Percentiles rank a stretch among this genome's conserved stretches.
Conservation (phyloP, 2,888 invertebrate genomes). For the Steinernema carpocapsae region DNA sequence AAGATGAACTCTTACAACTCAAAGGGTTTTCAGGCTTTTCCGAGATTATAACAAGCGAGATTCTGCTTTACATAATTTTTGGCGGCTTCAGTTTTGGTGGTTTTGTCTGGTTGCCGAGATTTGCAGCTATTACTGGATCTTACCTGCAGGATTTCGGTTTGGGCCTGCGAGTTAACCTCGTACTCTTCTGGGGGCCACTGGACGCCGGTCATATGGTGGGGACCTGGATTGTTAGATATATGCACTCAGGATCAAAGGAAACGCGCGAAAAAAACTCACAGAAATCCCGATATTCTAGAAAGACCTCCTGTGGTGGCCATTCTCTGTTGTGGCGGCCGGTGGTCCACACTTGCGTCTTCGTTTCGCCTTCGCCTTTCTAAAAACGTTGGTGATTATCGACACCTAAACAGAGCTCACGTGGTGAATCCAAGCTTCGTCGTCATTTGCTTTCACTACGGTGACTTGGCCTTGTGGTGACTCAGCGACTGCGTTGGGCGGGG, state of each 20-base stretch:
- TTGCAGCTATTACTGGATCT: too few species aligned
- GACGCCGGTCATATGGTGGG: conserved; percentile 56
- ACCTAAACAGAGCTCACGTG: conserved; percentile 43
- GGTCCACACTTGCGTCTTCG: conserved; percentile 14
- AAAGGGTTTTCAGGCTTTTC: too few species aligned
- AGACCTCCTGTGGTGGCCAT: conserved; percentile 62
- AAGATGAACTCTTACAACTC: too few species aligned
- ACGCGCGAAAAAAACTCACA: neutral
- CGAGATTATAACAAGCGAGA: too few species aligned
- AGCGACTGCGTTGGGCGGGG: conserved; percentile 52
- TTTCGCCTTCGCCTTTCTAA: conserved; percentile 33
- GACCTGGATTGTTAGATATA: conserved; percentile 41
- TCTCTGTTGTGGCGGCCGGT: conserved; percentile 46
- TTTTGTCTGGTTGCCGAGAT: too few species aligned
- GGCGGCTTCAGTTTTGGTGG: too few species aligned
- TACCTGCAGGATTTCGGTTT: conserved; percentile 54
- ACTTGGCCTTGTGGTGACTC: too few species aligned
- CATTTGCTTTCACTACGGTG: conserved; percentile 48
- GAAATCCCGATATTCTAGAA: conserved; percentile 3
- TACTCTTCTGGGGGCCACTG: conserved; percentile 67
- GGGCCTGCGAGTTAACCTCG: conserved; percentile 58
- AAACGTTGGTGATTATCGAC: conserved; percentile 4
- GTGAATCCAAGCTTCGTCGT: conserved; percentile 64
- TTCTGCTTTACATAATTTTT: too few species aligned
- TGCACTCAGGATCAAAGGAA: conserved; percentile 6